A percentile compares a stretch with the other conserved stretches of the same genome.
phyloP scores from a whole-genome alignment of 64 coral and sea anemone species.

The Actinia equina region DNA sequence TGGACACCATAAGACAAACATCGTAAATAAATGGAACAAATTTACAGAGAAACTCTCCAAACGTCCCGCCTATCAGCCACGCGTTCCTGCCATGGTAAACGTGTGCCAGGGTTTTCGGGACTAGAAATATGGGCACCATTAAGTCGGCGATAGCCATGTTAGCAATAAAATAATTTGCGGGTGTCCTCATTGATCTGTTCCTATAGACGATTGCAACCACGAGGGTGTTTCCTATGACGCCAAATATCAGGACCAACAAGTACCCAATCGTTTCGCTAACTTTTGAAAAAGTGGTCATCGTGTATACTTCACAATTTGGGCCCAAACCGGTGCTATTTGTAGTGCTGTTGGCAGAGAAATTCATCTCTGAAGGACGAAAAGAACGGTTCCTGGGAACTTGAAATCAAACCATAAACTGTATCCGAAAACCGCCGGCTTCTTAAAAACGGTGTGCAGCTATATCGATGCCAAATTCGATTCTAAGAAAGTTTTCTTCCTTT shows the following conservation, averaged over 20 bases:
- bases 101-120: constrained; percentile 29
- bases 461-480: too few relatives aligned
- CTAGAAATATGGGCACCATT: constrained; percentile 51
- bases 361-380: neutral
- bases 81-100: constrained; percentile 4
- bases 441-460: too few relatives aligned
- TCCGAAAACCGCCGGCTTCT: too few relatives aligned
- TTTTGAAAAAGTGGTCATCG: neutral
- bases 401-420: neutral
- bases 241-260: constrained; percentile 22
- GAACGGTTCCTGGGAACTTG: neutral
- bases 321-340: neutral
- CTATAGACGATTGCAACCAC: constrained; percentile 49
- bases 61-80: constrained; percentile 44
- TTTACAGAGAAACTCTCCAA: constrained; percentile 40
- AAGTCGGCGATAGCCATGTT: constrained; percentile 79
- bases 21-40: constrained; percentile 44
- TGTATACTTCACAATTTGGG: neutral
- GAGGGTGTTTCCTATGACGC: constrained; percentile 48
- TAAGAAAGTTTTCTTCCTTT: neutral
- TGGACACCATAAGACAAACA: constrained; percentile 58
- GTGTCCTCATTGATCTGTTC: constrained; percentile 47
- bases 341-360: neutral
- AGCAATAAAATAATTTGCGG: constrained; percentile 54
- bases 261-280: neutral